Evolutionary conservation across 2,113 vertebrate species (phyloP).

Genomic region (Scalopus aquaticus): DNA sequence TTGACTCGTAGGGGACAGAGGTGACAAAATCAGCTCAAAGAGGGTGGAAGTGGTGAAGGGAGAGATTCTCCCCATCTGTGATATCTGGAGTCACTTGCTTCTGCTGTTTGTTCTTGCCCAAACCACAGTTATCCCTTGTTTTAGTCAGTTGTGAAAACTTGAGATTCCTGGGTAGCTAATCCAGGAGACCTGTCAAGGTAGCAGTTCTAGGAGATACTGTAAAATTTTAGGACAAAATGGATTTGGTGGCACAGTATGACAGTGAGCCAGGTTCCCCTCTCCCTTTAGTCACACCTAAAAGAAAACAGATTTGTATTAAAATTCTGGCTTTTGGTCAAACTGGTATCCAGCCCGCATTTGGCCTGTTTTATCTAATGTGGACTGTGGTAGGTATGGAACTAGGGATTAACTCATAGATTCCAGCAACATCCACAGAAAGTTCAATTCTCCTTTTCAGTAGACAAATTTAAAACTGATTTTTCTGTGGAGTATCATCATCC

Average conservation of each 20-base stretch:
- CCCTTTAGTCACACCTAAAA: neutral
- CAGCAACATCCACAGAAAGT: neutral
- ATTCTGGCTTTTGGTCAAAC: neutral
- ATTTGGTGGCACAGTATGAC: neutral
- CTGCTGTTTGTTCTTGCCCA: neutral
- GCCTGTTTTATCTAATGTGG: neutral
- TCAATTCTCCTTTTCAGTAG: neutral
- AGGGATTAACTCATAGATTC: neutral
- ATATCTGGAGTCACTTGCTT: neutral
- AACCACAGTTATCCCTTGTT: neutral
- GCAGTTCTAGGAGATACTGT: neutral
- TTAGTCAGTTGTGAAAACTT: too few species aligned
- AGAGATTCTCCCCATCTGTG: neutral
- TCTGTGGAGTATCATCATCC: neutral
- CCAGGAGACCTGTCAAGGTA: neutral
- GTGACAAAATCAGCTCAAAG: neutral
- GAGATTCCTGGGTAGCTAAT: neutral
- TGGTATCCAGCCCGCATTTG: neutral
- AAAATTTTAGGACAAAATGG: neutral
- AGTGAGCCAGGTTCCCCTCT: neutral
- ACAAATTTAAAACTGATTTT: neutral
- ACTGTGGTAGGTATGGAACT: neutral
- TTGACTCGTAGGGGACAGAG: neutral
- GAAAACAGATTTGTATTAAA: neutral
- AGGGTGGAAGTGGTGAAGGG: too few species aligned